Percentiles rank a stretch among this genome's conserved stretches.
Evolutionary conservation across 2,113 vertebrate species (phyloP).

Genomic region (Lycaon pictus): DNA sequence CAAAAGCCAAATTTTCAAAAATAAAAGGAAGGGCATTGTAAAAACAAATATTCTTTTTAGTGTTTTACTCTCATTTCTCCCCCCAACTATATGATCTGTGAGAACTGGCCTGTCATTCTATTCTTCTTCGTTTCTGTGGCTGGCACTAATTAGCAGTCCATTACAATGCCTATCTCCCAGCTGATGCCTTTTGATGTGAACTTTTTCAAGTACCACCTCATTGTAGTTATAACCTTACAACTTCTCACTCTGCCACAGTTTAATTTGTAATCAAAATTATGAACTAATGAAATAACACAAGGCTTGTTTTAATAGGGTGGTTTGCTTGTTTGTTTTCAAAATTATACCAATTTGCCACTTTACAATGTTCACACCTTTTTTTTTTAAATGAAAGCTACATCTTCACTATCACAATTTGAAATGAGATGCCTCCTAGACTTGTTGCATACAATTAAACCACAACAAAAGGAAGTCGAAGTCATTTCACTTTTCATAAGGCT

Average conservation of each 20-base stretch:
- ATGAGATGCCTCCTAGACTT: constrained; percentile 96
- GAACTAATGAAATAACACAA: constrained; percentile 83
- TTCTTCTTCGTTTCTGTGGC: background rate
- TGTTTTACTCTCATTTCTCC: background rate
- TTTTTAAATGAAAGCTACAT: constrained; percentile 91
- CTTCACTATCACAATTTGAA: constrained; percentile 93
- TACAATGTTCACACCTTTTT: constrained; percentile 91
- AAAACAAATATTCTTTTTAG: constrained; percentile 26
- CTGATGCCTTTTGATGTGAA: constrained; percentile 64
- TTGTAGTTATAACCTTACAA: constrained; percentile 27
- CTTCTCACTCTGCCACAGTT: constrained; percentile 49
- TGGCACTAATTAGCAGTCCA: constrained; percentile 61
- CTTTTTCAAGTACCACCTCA: constrained; percentile 76
- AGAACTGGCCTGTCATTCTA: background rate
- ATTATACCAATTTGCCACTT: constrained; percentile 94
- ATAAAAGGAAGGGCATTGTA: background rate
- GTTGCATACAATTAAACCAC: constrained; percentile 98
- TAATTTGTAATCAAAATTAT: constrained; percentile 80
- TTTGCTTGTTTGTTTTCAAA: constrained; percentile 87
- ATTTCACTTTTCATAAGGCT: constrained; percentile 97
- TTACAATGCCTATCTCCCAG: background rate
- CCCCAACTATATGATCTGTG: background rate
- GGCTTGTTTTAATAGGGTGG: constrained; percentile 81
- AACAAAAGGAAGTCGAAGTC: constrained; percentile 94
- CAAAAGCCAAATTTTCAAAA: background rate